phyloP scores from a whole-genome alignment of 2,113 vertebrate species.

The Leptosomus discolor region DNA sequence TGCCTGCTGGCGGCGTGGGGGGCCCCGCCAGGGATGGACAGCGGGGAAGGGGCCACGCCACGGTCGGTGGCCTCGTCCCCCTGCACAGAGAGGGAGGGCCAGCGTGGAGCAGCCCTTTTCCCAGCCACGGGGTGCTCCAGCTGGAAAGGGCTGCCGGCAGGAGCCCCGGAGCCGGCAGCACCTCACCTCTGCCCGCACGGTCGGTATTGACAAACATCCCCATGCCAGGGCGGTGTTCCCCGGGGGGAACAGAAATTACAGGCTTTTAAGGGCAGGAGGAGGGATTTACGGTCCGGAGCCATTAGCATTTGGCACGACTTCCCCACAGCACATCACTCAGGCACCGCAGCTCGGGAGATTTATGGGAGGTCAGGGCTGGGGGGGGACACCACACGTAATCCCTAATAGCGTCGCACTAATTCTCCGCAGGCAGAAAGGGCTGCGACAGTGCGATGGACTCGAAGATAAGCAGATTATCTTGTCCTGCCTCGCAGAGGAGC shows the following conservation, averaged over 20 bases:
- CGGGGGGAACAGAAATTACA: rapidly evolving
- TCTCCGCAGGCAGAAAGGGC: not conserved
- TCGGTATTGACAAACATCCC: not conserved
- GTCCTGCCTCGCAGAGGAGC: not conserved
- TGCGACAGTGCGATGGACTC: not conserved
- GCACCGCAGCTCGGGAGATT: not conserved
- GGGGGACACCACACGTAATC: not conserved
- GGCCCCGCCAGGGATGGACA: too few species aligned
- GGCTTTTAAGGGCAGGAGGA: not conserved
- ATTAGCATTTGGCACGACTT: not conserved
- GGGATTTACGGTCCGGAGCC: not conserved
- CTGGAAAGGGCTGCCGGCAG: rapidly evolving
- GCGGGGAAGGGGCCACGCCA: not conserved
- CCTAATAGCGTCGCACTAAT: not conserved
- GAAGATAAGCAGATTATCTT: conserved; percentile 38
- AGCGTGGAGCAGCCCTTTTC: rapidly evolving
- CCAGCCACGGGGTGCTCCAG: rapidly evolving
- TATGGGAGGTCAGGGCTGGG: not conserved
- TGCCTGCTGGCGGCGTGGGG: too few species aligned
- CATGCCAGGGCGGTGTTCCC: rapidly evolving
- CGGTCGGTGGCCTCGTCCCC: not conserved
- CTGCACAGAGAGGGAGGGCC: too few species aligned
- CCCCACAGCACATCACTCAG: not conserved
- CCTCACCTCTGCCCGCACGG: not conserved
- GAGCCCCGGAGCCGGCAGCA: rapidly evolving